Evolutionary conservation across 2,888 invertebrate species (phyloP), one percentile per base, ranked within the genome.

Genomic region (Amblyjoppa proteus): DNA sequence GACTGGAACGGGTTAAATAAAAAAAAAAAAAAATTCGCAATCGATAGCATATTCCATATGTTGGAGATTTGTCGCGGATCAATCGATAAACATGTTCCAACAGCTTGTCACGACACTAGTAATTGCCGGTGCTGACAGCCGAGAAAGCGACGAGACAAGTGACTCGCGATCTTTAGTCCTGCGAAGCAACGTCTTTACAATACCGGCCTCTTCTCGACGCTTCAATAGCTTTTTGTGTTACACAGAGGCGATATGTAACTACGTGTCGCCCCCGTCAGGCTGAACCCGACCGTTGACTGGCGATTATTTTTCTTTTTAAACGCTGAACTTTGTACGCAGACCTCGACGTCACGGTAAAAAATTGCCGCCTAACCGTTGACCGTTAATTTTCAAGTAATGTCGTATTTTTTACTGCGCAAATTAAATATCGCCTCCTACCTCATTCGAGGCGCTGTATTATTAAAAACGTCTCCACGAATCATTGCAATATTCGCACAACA

Each of bases 221-320:
- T 76, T 31, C 66, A 38, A 77, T 68, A 0, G 28, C 76, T 53
- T 77, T 77, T 77, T 77, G 34, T 68, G 9, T 77, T 53, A 53
- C 53, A 41, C 28, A 25, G 51, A 38, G 38, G 13, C 38, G 49
- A 53, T 16, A 53, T 77, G 53, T 68, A 74, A 25, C 41, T 28
- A 74, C 74, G 64, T 64, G 51, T 74, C 74, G 51, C 25, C 11
- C 25, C 11, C 74, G 49, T 61, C 74, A 66, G 20, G 25, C 66
- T 74, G 73, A 81, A 56, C 68, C 61, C 64, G 64, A 66, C 45
- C 41, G 31, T 75, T 66, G 64, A 28, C 20, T 31, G 51, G 53
- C 64, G 34, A 41, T 73, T 51, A 51, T 74, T 80, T 38, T 74
- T 53, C 28, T 58, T 28, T 58, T 58, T 11, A 56, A 58, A 25